Percentiles rank a stretch among this genome's conserved stretches.
phyloP scores from a whole-genome alignment of 2,113 vertebrate genomes.

The Propithecus coquereli region DNA sequence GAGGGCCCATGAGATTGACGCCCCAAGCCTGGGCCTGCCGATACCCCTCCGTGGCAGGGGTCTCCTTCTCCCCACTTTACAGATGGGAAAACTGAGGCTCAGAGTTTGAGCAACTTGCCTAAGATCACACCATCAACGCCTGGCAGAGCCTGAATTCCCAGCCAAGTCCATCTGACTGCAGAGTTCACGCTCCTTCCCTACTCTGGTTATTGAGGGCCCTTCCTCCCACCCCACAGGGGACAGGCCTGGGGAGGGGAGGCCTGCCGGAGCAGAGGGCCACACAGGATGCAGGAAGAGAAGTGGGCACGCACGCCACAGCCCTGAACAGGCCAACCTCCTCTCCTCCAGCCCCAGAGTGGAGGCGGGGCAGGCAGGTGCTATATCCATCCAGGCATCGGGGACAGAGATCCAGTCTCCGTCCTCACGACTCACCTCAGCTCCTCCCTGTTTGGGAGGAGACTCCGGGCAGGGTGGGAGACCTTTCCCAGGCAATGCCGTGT shows the following conservation, averaged over 20 bases:
- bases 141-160: not conserved
- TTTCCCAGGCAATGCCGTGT: not conserved
- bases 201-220: not conserved
- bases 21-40: not conserved
- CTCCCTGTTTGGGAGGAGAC: not conserved
- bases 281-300: not conserved
- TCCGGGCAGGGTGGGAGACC: not conserved
- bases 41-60: not conserved
- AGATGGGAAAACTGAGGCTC: conserved; percentile 11
- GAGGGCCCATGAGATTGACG: not conserved
- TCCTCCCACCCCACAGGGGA: not conserved
- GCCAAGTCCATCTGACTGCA: not conserved
- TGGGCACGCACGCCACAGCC: not conserved
- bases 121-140: not conserved
- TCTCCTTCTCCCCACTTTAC: not conserved
- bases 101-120: not conserved
- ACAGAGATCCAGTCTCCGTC: not conserved
- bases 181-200: not conserved
- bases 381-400: rapidly evolving
- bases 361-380: not conserved
- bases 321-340: not conserved
- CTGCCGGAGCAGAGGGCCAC: not conserved
- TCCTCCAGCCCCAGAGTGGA: not conserved
- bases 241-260: too few species aligned
- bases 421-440: not conserved